Base-by-base conservation (phyloP, 2,113 vertebrate genomes). In the Vimba vimba region DNA sequence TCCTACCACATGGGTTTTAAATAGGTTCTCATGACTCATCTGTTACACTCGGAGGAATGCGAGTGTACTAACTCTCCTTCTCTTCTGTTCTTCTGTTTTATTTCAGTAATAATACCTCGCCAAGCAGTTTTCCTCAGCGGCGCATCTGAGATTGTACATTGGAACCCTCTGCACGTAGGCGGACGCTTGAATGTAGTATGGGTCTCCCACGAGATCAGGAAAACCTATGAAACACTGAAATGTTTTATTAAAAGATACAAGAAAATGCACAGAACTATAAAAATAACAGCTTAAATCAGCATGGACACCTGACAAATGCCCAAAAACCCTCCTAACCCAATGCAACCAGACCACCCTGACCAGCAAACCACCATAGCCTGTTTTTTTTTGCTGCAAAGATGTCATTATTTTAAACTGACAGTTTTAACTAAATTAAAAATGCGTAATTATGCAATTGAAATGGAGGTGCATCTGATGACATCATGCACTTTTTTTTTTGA, bases 111-210 rank as follows among this genome's bases (percentile, higher is more conserved):
- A 81, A 33, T 95, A 99, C 98, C 98, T 99, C 90, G 98, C 97
- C 92, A 99, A 92, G 89, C 98, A 99, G 94, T 99, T 99, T 88
- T 99, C 98, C 90, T 99, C 98, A 0, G 97, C 96, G 2, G 98
- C 97, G 88, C 98, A 99, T 88, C 98, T 95, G 92, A 99, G 92
- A 92, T 97, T 99, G 92, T 99, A 99, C 97, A 99, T 99, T 1
- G 97, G 94, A 91, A 95, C 95, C 91, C 96, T 97, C 91, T 99
- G 98, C 84, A 96, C 97, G 1, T 99, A 99, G 0, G 96, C 96
- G 55, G 97, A 97, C 39, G 97, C 95, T 91, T 99, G 98, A 86
- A 99, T 97, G 92, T 97, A 99, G 93, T 99, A 98, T 0, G 98
- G 96, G 90, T 99, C 98, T 57, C 97, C 96, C 59, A 99, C 97